Evolutionary conservation across 2,113 vertebrate species (phyloP).

Genomic region (Centrocercus urophasianus): DNA sequence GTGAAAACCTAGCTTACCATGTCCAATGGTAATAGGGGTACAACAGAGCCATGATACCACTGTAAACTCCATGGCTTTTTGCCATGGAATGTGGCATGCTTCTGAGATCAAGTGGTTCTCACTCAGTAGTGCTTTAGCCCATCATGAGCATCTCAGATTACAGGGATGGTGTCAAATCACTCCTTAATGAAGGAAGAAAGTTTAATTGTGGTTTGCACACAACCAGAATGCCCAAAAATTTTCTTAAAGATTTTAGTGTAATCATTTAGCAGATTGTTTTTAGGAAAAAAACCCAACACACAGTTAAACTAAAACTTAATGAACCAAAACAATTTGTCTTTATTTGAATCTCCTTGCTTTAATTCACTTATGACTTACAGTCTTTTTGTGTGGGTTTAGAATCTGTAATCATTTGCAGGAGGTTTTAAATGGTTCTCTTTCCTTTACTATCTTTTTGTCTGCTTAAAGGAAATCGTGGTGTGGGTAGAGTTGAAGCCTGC

Average conservation of each 20-base stretch:
- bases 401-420: constrained; percentile 74
- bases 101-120: neutral
- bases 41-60: neutral
- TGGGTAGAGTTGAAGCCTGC: constrained; percentile 55
- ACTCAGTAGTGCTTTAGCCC: neutral
- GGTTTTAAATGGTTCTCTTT: constrained; percentile 72
- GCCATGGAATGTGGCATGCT: neutral
- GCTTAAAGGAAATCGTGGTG: constrained; percentile 75
- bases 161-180: neutral
- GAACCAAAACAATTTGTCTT: neutral
- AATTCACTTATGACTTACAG: constrained; percentile 42
- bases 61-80: neutral
- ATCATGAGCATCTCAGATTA: neutral
- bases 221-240: neutral
- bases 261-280: constrained; percentile 14
- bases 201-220: neutral
- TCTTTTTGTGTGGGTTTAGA: constrained; percentile 51
- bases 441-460: constrained; percentile 69
- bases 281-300: neutral
- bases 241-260: neutral
- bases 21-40: neutral
- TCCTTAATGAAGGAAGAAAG: neutral
- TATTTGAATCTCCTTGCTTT: constrained; percentile 42
- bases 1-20: neutral
- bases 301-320: neutral